These are phyloP conservation scores for Chrysocyon brachyurus DNA, from an alignment of 2,797 vertebrate genomes.

Conservation along the genomic window DNA sequence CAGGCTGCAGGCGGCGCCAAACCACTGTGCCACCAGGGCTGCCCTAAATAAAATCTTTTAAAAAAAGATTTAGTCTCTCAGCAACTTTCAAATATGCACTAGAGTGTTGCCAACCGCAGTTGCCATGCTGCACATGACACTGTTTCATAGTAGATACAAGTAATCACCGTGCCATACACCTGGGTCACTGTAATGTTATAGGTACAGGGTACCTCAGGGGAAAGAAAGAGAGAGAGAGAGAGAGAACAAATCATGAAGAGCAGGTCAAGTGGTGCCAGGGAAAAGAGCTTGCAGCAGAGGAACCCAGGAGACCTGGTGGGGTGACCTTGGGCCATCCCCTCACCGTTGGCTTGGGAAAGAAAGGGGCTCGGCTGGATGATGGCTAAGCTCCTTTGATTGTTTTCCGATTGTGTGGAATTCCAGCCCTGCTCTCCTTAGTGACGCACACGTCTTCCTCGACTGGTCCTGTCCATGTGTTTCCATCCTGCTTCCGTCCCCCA, in stretches of 20 bases:
- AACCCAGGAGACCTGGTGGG: fast-evolving
- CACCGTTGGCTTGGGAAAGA: no score
- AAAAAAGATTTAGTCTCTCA: neutral
- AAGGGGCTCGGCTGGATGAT: fast-evolving
- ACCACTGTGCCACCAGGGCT: no score
- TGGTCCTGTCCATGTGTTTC: neutral
- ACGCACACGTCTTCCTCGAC: neutral
- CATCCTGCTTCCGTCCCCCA: neutral
- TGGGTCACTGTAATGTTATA: fast-evolving
- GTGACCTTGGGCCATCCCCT: neutral
- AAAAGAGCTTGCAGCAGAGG: neutral
- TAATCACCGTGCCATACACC: fast-evolving
- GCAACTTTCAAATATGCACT: fast-evolving
- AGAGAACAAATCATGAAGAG: neutral
- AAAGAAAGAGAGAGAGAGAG: no score
- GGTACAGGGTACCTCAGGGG: fast-evolving
- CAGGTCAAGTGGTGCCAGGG: neutral
- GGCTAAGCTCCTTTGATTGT: fast-evolving
- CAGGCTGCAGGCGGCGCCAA: no score
- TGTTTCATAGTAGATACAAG: fast-evolving
- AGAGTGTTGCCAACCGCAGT: fast-evolving
- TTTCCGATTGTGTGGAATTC: fast-evolving
- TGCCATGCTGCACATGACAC: fast-evolving
- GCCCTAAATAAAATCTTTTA: no score
- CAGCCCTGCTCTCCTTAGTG: neutral